These are phyloP conservation scores for Tyria jacobaeae DNA, from an alignment of 2,888 invertebrate genomes.

Conservation along the genomic window DNA sequence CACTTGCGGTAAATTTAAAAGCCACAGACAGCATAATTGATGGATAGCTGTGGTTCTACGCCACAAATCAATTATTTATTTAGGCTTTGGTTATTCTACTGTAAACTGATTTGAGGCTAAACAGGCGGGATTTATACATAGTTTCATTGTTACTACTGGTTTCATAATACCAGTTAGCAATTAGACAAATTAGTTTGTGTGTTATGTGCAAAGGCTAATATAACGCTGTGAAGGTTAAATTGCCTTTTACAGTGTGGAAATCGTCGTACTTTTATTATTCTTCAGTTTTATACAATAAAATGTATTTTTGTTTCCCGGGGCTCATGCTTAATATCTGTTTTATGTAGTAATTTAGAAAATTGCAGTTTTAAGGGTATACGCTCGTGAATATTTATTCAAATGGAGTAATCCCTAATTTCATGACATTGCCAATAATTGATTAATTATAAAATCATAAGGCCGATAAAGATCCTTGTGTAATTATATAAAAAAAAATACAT, in stretches of 20 bases:
- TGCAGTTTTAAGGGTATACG: too few relatives aligned
- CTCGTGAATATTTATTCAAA: too few relatives aligned
- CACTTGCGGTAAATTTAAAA: slow-evolving; percentile 25
- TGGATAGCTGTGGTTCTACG: slow-evolving; percentile 26
- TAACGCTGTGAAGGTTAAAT: neutral
- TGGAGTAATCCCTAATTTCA: too few relatives aligned
- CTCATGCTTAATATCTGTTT: too few relatives aligned
- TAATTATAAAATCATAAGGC: too few relatives aligned
- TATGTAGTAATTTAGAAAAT: too few relatives aligned
- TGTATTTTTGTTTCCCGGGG: too few relatives aligned
- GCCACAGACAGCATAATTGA: slow-evolving; percentile 46
- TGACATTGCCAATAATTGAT: too few relatives aligned
- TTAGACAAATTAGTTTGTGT: slow-evolving; percentile 40
- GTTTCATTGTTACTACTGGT: slow-evolving; percentile 33
- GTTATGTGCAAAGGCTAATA: neutral
- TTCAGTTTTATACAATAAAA: too few relatives aligned
- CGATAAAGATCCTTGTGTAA: too few relatives aligned
- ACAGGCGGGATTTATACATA: slow-evolving; percentile 44
- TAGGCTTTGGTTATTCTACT: slow-evolving; percentile 40
- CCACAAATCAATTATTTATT: slow-evolving; percentile 53
- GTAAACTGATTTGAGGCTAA: slow-evolving; percentile 46
- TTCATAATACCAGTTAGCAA: slow-evolving; percentile 37
- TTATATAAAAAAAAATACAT: too few relatives aligned
- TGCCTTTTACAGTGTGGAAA: neutral
- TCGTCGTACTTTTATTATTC: neutral